Evolutionary conservation across 1,140 invertebrate species (phyloP), one percentile per base, ranked within the genome.

Genomic region (Dryas iulia): DNA sequence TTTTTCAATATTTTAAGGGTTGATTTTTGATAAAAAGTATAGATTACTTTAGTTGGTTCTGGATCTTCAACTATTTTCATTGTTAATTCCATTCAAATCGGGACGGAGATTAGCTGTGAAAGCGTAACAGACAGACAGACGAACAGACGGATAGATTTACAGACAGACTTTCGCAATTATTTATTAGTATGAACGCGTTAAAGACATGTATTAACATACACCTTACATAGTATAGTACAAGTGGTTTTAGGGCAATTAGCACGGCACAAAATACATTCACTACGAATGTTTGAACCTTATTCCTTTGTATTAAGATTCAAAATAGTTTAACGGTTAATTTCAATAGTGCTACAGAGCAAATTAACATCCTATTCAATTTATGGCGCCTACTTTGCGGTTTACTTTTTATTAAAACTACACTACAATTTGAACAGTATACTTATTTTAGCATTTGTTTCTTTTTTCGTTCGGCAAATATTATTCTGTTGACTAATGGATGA

Each of bases 331-430:
- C 6, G 52, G 23, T 53, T 30, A 12, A 28, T 62, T 61, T 53
- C 47, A 62, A 53, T 62, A 35, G 25, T 52, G 25, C 39, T 47
- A 62, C 12, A 24, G 5, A 30, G 59, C 24, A 39, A 28, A 28
- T 14, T 30, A 33, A 53, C 24, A 47, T 47, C 7, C 39, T 26
- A 62, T 53, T 53, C 47, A 26, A 62, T 52, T 52, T 11, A 47
- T 62, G 14, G 59, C 39, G 39, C 59, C 39, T 53, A 26, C 21
- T 62, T 28, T 47, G 25, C 59, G 39, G 35, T 30, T 23, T 30
- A 62, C 47, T 62, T 26, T 62, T 62, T 30, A 39, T 52, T 21
- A 62, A 52, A 47, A 47, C n/a, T n/a, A 47, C 14, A 21, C 14
- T 47, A 47, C 39, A 47, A 47, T 47, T 14, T 18, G 35, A 47